These are phyloP conservation scores for Manis javanica DNA, from an alignment of 2,797 vertebrate genomes.

Conservation along the genomic window DNA sequence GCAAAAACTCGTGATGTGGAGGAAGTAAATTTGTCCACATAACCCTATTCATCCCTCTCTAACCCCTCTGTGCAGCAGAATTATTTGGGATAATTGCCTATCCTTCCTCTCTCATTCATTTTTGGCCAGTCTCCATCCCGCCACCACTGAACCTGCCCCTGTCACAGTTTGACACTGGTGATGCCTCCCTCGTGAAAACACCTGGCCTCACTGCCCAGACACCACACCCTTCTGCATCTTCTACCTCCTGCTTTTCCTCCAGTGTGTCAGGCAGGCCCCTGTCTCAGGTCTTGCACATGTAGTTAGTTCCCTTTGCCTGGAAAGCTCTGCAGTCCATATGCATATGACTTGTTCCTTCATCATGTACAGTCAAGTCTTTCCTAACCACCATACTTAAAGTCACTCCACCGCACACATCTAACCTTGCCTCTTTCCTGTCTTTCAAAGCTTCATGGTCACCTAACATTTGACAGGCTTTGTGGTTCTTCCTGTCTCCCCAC, in stretches of 20 bases:
- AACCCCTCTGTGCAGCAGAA: background rate
- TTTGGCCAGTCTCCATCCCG: background rate
- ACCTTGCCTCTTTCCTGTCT: background rate
- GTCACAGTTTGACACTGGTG: background rate
- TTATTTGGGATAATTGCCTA: background rate
- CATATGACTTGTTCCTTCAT: background rate
- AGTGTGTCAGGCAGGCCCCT: background rate
- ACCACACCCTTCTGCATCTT: background rate
- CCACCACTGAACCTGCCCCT: background rate
- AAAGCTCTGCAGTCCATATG: background rate
- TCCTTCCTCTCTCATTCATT: background rate
- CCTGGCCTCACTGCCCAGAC: rapidly evolving
- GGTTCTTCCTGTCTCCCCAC: background rate
- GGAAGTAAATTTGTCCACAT: background rate
- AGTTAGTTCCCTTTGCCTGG: background rate
- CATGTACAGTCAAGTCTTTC: background rate
- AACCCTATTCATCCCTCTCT: too few species aligned
- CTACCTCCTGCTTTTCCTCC: background rate
- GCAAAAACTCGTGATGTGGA: background rate
- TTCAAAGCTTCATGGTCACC: background rate
- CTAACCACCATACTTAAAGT: background rate
- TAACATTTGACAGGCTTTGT: background rate
- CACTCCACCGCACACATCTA: background rate
- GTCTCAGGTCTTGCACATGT: background rate
- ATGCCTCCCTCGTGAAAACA: background rate